Evolutionary conservation across 2,113 vertebrate genomes (phyloP).

Genomic region (Catagonus wagneri): DNA sequence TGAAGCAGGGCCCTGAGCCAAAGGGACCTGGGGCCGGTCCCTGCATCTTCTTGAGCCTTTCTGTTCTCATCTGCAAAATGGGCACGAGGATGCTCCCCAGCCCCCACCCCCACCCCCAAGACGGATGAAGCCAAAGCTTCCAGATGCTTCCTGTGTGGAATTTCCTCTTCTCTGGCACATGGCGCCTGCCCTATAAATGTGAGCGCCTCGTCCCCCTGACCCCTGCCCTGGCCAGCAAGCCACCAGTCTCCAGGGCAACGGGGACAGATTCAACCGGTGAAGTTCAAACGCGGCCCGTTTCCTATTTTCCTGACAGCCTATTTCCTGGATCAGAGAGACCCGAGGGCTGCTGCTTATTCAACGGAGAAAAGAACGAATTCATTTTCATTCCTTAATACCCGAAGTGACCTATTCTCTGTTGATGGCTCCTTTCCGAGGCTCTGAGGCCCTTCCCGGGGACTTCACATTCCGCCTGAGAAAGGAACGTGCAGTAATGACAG

Average conservation of each 20-base stretch:
- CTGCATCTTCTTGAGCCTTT: neutral
- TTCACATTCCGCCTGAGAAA: slow-evolving; percentile 83
- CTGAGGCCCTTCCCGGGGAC: slow-evolving; percentile 77
- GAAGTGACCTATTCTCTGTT: slow-evolving; percentile 82
- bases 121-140: neutral
- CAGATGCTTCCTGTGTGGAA: no score
- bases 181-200: rapidly evolving
- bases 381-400: slow-evolving; percentile 86
- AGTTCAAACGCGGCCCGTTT: slow-evolving; percentile 83
- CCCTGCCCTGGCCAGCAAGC: neutral
- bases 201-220: rapidly evolving
- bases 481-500: slow-evolving; percentile 83
- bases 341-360: slow-evolving; percentile 87
- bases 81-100: neutral
- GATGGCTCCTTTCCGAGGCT: slow-evolving; percentile 77
- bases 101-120: no score
- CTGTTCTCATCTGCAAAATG: neutral
- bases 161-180: neutral
- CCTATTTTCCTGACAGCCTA: slow-evolving; percentile 86
- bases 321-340: slow-evolving; percentile 89
- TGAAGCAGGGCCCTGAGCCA: neutral
- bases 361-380: slow-evolving; percentile 86
- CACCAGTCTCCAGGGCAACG: neutral
- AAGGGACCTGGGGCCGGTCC: neutral
- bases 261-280: slow-evolving; percentile 72